Evolutionary conservation across 1,140 invertebrate species (phyloP).

Genomic region (Hylaeus volcanicus): DNA sequence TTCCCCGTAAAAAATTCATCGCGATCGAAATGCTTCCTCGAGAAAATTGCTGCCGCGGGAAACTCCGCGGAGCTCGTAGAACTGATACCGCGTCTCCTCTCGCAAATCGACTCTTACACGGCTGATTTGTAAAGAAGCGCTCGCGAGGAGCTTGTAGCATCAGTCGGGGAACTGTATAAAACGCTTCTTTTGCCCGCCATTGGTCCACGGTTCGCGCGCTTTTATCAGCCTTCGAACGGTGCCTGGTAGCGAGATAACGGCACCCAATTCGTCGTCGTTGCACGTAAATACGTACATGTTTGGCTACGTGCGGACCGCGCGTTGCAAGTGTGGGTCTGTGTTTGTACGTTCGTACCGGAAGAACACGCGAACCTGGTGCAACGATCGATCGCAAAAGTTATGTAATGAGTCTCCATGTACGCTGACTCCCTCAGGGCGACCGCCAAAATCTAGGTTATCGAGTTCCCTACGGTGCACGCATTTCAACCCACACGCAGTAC

Average conservation of each 20-base stretch:
- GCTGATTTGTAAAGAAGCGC: slow-evolving; percentile 22
- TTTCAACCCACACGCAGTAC: background rate
- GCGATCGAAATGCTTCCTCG: too few species aligned
- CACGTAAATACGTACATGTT: background rate
- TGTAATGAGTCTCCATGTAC: slow-evolving; percentile 61
- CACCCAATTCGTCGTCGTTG: slow-evolving; percentile 46
- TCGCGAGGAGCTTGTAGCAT: slow-evolving; percentile 2
- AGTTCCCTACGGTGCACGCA: slow-evolving; percentile 37
- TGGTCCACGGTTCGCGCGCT: slow-evolving; percentile 35
- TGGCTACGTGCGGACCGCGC: background rate
- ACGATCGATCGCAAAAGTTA: slow-evolving; percentile 63
- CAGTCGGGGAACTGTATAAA: slow-evolving; percentile 34
- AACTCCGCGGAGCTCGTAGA: too few species aligned
- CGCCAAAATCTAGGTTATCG: slow-evolving; percentile 61
- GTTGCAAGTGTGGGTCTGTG: background rate
- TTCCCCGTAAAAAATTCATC: too few species aligned
- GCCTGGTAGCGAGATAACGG: slow-evolving; percentile 47
- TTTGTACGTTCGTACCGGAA: slow-evolving; percentile 19
- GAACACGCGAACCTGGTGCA: slow-evolving; percentile 29
- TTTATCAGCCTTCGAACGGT: slow-evolving; percentile 52
- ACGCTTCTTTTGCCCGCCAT: slow-evolving; percentile 34
- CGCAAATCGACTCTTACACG: background rate
- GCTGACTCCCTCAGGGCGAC: slow-evolving; percentile 46
- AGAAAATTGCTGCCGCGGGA: too few species aligned
- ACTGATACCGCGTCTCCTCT: background rate